Percentiles rank a stretch among this genome's conserved stretches.
These are phyloP conservation scores for Fringilla coelebs DNA, from an alignment of 2,797 vertebrate species.

Conservation along the genomic window DNA sequence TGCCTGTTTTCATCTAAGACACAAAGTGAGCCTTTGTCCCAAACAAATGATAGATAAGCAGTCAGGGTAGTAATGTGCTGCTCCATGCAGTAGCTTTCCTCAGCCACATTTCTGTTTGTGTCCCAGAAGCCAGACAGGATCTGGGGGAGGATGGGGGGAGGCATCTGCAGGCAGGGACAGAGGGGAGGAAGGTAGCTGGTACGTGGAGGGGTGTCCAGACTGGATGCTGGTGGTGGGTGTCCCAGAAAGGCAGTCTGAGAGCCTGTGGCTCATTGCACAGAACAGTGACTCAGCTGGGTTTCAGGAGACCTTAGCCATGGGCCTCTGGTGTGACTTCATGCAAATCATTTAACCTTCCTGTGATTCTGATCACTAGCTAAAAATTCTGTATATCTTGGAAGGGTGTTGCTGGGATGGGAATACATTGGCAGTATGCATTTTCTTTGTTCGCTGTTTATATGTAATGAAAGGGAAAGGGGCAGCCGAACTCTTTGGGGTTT, in stretches of 20 bases:
- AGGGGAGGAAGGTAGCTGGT: not conserved
- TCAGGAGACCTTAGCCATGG: not conserved
- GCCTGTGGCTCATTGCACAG: not conserved
- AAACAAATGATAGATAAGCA: not conserved
- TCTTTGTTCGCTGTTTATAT: not conserved
- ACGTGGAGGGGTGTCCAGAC: rapidly evolving
- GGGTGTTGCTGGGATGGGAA: not conserved
- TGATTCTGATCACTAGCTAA: not conserved
- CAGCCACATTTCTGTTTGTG: not conserved
- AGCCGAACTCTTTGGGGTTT: not conserved
- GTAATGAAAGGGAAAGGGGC: not conserved
- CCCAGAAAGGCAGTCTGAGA: not conserved
- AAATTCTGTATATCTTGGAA: not conserved
- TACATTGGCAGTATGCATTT: not conserved
- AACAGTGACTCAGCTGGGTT: not conserved
- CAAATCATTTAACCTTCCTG: not conserved
- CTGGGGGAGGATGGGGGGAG: rapidly evolving
- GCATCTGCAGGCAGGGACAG: not conserved
- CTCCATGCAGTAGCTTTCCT: not conserved
- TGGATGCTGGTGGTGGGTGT: not conserved
- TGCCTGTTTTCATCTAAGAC: not conserved
- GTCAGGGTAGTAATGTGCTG: not conserved
- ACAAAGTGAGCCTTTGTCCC: not conserved
- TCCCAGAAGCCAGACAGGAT: not conserved
- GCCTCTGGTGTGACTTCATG: not conserved